These are phyloP conservation scores for Nebria ingens DNA, from an alignment of 1,140 invertebrate species.

Conservation along the genomic window DNA sequence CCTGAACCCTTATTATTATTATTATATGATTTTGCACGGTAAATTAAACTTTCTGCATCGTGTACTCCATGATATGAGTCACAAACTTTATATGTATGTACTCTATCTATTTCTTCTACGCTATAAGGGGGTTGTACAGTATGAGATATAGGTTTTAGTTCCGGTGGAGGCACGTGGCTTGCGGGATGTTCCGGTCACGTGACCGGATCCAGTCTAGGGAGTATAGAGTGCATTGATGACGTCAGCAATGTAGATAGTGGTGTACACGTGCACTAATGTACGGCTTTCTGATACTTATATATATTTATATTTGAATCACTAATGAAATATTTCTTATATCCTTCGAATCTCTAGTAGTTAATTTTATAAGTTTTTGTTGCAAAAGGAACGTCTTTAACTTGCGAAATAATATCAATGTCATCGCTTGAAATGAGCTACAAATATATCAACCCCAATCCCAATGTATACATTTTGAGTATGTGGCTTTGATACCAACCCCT, in stretches of 20 bases:
- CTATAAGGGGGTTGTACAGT: background rate
- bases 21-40: background rate
- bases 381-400: no score
- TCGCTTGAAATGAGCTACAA: slow-evolving; percentile 8
- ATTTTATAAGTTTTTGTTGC: no score
- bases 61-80: background rate
- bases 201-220: no score
- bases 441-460: background rate
- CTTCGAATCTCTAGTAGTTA: no score
- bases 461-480: background rate
- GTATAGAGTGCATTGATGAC: no score
- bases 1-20: no score
- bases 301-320: no score
- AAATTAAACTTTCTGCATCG: background rate
- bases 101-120: background rate
- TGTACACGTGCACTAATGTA: background rate
- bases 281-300: no score
- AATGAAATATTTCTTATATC: no score
- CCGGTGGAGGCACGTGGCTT: slow-evolving; percentile 16
- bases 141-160: slow-evolving; percentile 17
- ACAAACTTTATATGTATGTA: background rate
- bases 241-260: no score
- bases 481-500: no score
- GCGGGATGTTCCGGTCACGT: slow-evolving; percentile 18
- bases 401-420: background rate